Evolutionary conservation across 1,140 invertebrate species (phyloP).

Genomic region (Drosophila sproati): DNA sequence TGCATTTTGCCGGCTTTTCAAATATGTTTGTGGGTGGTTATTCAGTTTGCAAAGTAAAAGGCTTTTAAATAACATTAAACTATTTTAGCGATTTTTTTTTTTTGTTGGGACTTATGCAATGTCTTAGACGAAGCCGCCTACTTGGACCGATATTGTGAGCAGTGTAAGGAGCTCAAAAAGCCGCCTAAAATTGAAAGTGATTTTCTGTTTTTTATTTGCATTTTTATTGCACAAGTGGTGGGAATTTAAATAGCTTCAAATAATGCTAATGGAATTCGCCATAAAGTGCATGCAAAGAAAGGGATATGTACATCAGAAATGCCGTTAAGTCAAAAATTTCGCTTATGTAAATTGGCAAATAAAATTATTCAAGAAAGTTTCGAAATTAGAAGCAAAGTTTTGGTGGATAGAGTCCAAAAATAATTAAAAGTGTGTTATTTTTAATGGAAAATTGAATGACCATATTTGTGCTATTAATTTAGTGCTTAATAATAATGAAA

Average conservation of each 20-base stretch:
- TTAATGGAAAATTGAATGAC: too few relatives aligned
- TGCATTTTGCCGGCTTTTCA: constrained; percentile 46
- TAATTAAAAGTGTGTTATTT: too few relatives aligned
- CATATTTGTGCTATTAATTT: too few relatives aligned
- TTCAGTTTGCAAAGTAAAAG: constrained; percentile 67
- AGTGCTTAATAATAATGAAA: background rate
- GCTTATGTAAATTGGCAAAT: too few relatives aligned
- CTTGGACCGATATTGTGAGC: background rate
- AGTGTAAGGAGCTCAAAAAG: constrained; percentile 7
- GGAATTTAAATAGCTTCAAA: constrained; percentile 15
- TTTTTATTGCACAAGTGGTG: constrained; percentile 26
- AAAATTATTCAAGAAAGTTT: too few relatives aligned
- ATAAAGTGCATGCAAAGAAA: background rate
- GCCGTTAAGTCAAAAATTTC: too few relatives aligned
- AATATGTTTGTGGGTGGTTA: constrained; percentile 6
- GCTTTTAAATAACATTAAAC: constrained; percentile 57
- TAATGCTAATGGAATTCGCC: constrained; percentile 14
- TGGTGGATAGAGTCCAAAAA: too few relatives aligned
- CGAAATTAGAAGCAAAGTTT: too few relatives aligned
- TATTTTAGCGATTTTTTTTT: constrained; percentile 58
- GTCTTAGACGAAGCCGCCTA: constrained; percentile 16
- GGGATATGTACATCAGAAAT: too few relatives aligned
- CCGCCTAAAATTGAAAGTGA: constrained; percentile 28
- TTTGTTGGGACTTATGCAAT: constrained; percentile 55
- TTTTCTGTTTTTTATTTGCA: constrained; percentile 26